phyloP scores from a whole-genome alignment of 2,797 vertebrate species.

The Sciurus vulgaris region DNA sequence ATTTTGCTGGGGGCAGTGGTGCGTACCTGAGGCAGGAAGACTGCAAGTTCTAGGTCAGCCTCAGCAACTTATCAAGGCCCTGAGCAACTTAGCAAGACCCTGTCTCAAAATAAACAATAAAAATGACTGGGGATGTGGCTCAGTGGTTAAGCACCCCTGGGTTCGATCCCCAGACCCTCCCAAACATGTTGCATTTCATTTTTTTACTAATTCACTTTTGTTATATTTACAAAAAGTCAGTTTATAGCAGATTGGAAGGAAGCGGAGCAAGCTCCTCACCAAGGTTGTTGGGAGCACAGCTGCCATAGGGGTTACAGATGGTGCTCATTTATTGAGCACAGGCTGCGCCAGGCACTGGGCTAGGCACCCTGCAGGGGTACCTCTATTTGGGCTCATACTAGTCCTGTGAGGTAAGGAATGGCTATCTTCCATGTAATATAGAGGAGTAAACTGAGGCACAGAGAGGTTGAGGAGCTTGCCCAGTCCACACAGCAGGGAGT shows the following conservation, averaged over 20 bases:
- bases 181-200: background rate
- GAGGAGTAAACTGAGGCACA: background rate
- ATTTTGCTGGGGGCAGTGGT: no score
- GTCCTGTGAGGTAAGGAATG: background rate
- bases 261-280: background rate
- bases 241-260: background rate
- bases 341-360: no score
- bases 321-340: rapidly evolving
- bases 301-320: background rate
- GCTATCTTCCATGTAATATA: rapidly evolving
- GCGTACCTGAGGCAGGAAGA: no score
- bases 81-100: no score
- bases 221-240: background rate
- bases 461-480: background rate
- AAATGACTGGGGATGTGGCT: no score
- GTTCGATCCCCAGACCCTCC: no score
- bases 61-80: no score
- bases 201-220: background rate
- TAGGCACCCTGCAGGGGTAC: background rate
- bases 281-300: rapidly evolving
- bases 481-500: background rate
- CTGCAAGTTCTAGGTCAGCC: no score
- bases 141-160: no score
- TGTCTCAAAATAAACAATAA: no score
- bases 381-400: background rate